A percentile compares a stretch with the other conserved stretches of the same genome.
These are phyloP conservation scores for Tribolium castaneum DNA, from an alignment of 1,140 invertebrate genomes.

Conservation along the genomic window DNA sequence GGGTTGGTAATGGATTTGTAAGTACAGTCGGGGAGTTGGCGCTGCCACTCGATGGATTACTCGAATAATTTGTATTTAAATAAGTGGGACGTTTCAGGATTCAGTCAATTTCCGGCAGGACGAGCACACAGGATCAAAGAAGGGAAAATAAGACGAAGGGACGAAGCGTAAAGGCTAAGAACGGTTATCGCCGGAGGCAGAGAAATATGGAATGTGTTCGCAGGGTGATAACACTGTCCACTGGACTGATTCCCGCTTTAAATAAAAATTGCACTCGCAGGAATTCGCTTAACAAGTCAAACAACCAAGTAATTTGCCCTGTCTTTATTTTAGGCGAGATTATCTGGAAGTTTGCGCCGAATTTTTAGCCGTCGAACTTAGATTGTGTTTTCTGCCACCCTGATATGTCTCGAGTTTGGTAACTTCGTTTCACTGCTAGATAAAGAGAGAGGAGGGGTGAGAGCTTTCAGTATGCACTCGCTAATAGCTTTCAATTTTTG, in stretches of 20 bases:
- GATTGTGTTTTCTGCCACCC: conserved; percentile 41
- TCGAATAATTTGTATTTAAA: conserved; percentile 29
- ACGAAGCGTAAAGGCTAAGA: conserved; percentile 26
- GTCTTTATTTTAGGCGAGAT: conserved; percentile 45
- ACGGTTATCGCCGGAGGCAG: conserved; percentile 20
- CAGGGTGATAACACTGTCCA: conserved; percentile 21
- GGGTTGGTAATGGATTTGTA: conserved; percentile 16
- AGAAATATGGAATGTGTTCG: conserved; percentile 33
- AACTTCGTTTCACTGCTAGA: conserved; percentile 7
- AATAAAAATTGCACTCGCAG: background rate
- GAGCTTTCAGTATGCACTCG: conserved; percentile 14
- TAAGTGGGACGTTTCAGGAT: conserved; percentile 6
- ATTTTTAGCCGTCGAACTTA: conserved; percentile 45
- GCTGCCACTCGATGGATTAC: background rate
- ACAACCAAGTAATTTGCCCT: conserved; percentile 43
- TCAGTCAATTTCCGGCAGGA: conserved; percentile 22
- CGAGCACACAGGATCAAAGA: conserved; percentile 10
- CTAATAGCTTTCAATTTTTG: conserved; percentile 11
- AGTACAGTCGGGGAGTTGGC: conserved; percentile 1
- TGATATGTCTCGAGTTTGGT: background rate
- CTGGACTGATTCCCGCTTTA: background rate
- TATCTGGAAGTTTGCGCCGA: conserved; percentile 28
- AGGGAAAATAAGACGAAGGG: conserved; percentile 23
- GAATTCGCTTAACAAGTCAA: conserved; percentile 43
- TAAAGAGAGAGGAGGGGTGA: background rate